Evolutionary conservation across 2,113 vertebrate species (phyloP).

Genomic region (Dromaius novaehollandiae): DNA sequence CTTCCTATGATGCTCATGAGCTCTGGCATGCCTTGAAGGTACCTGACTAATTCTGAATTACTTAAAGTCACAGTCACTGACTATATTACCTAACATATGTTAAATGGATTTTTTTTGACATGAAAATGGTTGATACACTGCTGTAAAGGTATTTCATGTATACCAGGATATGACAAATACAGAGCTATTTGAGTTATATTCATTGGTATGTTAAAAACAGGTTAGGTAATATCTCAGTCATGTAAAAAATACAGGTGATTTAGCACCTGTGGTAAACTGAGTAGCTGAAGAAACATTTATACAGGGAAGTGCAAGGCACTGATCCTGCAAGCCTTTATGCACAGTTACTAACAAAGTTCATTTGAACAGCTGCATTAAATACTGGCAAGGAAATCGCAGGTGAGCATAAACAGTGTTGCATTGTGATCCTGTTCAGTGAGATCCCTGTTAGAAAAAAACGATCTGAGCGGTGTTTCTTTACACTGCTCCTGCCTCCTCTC

Average conservation of each 20-base stretch:
- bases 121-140: background rate
- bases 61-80: background rate
- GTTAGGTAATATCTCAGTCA: background rate
- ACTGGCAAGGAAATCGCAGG: background rate
- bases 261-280: background rate
- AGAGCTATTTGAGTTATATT: background rate
- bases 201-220: background rate
- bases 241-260: background rate
- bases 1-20: constrained; percentile 79
- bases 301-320: background rate
- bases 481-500: background rate
- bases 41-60: background rate
- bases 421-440: too few relatives aligned
- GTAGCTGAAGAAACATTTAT: background rate
- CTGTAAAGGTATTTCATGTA: background rate
- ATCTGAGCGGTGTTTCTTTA: too few relatives aligned
- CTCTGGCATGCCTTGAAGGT: constrained; percentile 86
- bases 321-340: background rate
- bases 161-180: background rate
- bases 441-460: too few relatives aligned
- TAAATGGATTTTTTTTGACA: background rate
- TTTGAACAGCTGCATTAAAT: background rate
- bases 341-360: background rate
- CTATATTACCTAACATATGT: background rate
- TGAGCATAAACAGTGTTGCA: background rate